A percentile compares a stretch with the other conserved stretches of the same genome.
These are phyloP conservation scores for Beroe forskalii DNA, from an alignment of 37 sponge, comb jelly and placozoan species.

Conservation along the genomic window DNA sequence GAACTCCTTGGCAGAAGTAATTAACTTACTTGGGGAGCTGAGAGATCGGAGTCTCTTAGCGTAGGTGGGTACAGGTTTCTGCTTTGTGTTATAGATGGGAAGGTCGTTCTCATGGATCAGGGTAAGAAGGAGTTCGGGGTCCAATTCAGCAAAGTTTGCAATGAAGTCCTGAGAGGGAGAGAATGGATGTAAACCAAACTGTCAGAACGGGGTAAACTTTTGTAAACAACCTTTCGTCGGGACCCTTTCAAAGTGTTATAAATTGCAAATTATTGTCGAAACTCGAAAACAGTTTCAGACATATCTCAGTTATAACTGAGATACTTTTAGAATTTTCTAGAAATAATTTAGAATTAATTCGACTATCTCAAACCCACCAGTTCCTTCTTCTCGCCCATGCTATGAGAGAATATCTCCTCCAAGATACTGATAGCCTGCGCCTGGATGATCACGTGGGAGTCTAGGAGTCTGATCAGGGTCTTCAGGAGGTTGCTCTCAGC, in stretches of 20 bases:
- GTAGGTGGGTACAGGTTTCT: neutral
- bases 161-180: slow-evolving; percentile 7
- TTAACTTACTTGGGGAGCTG: slow-evolving; percentile 8
- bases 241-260: too few relatives aligned
- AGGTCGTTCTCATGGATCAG: slow-evolving; percentile 12
- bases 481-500: slow-evolving; percentile 1
- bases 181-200: too few relatives aligned
- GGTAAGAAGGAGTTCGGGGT: neutral
- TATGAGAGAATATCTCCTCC: slow-evolving; percentile 20
- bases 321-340: too few relatives aligned
- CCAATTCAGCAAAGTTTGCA: slow-evolving; percentile 8
- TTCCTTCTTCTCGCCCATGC: slow-evolving; percentile 10
- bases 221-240: too few relatives aligned
- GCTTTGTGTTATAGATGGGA: neutral
- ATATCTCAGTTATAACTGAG: too few relatives aligned
- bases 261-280: too few relatives aligned
- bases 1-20: too few relatives aligned
- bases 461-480: slow-evolving; percentile 1
- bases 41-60: slow-evolving; percentile 12
- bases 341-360: too few relatives aligned
- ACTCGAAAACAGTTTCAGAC: too few relatives aligned
- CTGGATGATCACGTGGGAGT: neutral
- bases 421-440: slow-evolving; percentile 8
- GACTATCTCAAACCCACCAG: too few relatives aligned
- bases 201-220: too few relatives aligned